A percentile compares a stretch with the other conserved stretches of the same genome.
These are phyloP conservation scores for Rhynchotus rufescens DNA, from an alignment of 2,797 vertebrate species.

Conservation along the genomic window DNA sequence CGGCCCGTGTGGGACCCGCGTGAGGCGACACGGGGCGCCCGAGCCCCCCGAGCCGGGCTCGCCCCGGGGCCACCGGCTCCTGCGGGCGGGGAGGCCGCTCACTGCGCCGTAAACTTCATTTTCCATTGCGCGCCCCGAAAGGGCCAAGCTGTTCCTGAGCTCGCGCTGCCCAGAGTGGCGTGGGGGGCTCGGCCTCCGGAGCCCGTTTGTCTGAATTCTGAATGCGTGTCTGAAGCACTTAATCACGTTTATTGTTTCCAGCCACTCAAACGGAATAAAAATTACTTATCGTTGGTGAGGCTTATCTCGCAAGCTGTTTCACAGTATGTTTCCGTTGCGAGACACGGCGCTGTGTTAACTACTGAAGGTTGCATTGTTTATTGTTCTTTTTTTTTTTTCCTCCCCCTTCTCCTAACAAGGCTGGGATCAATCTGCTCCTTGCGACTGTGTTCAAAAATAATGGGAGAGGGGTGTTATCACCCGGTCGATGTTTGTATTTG, in stretches of 20 bases:
- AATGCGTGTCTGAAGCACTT: slow-evolving; percentile 77
- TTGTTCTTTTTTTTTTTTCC: slow-evolving; percentile 55
- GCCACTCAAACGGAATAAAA: slow-evolving; percentile 82
- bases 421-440: slow-evolving; percentile 39
- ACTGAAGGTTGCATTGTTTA: slow-evolving; percentile 64
- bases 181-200: slow-evolving; percentile 58
- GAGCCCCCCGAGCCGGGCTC: no score
- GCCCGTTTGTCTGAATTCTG: slow-evolving; percentile 71
- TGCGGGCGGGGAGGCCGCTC: no score
- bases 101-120: not conserved
- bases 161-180: slow-evolving; percentile 43
- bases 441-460: slow-evolving; percentile 6
- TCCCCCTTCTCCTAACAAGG: not conserved
- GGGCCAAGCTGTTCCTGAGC: not conserved
- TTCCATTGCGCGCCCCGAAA: not conserved
- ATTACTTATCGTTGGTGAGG: slow-evolving; percentile 81
- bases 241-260: slow-evolving; percentile 82
- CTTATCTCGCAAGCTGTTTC: slow-evolving; percentile 81
- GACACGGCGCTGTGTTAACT: slow-evolving; percentile 64
- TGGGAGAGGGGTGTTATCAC: not conserved
- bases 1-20: no score
- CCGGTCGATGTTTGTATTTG: not conserved
- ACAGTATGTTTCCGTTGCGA: slow-evolving; percentile 79
- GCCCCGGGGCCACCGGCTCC: no score
- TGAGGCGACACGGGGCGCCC: no score